Evolutionary conservation across 2,888 invertebrate species (phyloP).

Genomic region (Archips crataeganus): DNA sequence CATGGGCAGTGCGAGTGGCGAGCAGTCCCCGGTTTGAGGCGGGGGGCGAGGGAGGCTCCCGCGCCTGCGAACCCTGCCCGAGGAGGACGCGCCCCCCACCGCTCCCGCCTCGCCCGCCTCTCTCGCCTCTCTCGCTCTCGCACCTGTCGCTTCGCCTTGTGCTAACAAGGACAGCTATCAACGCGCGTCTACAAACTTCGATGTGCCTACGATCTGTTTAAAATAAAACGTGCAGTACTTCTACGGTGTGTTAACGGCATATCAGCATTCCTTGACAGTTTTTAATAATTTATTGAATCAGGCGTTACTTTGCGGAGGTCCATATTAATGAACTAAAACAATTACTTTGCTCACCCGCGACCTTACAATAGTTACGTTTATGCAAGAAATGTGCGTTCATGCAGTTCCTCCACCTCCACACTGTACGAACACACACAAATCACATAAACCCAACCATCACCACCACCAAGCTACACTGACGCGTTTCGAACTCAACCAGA

Average conservation of each 20-base stretch:
- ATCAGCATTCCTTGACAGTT: not conserved
- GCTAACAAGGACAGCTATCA: conserved; percentile 34
- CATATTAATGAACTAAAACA: too few species aligned
- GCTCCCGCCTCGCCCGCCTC: conserved; percentile 71
- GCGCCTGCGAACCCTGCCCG: conserved; percentile 78
- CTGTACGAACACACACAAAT: too few species aligned
- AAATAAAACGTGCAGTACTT: not conserved
- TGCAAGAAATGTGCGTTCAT: too few species aligned
- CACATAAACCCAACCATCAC: too few species aligned
- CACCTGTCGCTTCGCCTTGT: conserved; percentile 16
- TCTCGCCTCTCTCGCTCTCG: conserved; percentile 45
- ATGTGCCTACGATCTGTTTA: conserved; percentile 35
- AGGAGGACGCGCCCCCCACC: conserved; percentile 68
- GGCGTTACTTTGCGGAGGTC: too few species aligned
- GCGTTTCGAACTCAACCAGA: too few species aligned
- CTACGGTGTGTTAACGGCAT: not conserved
- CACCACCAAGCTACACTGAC: too few species aligned
- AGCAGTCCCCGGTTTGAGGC: conserved; percentile 82
- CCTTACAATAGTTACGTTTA: too few species aligned
- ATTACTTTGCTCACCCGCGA: too few species aligned
- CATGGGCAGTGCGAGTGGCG: conserved; percentile 79
- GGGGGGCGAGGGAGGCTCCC: conserved; percentile 82
- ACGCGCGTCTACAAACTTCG: conserved; percentile 17
- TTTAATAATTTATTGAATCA: too few species aligned
- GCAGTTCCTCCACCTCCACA: too few species aligned